Evolutionary conservation across 2,888 invertebrate genomes (phyloP), one percentile per base, ranked within the genome.

Genomic region (Protonemura montana): DNA sequence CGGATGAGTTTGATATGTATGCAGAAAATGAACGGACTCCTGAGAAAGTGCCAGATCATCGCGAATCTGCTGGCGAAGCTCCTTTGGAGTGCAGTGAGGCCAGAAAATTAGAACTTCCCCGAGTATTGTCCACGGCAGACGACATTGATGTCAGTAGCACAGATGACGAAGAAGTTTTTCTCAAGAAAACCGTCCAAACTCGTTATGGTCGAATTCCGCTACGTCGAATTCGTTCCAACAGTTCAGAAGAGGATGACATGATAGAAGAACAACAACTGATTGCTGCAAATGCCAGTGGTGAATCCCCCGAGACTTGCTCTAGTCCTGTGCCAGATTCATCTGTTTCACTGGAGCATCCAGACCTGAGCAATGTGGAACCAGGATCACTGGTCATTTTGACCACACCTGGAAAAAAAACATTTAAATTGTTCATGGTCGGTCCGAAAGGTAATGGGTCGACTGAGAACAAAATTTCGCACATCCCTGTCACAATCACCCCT

Each of bases 301-400:
- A n/a, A 2, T n/a, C 26, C 28, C 6, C 28, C 5, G 81, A 28
- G 21, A 28, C 81, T 6, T n/a, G 28, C 5, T 29, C 81, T 5
- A 29, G n/a, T 28, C 28, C 81, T 30, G 78, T 26, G 1, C 27
- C 78, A 10, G 28, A 78, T 13, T 7, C 78, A 2, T 78, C 78
- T 26, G 78, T 78, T 78, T 78, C 78, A 2, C 28, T 78, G 7
- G 78, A 78, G 5, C 78, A 27, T 78, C 81, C 81, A 10, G 81
- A 81, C 76, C 42, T 87, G 80, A 84, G 83, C 26, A 85, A 87
- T 42, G 83, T 88, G 76, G 81, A 85, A 41, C 87, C 87, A 21
- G 88, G 88, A 25, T 86, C 88, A 0, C 35, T 88, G 13, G 87
- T 88, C 10, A 86, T 88, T 26, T 13, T 88, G 42, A 81, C 88